These are phyloP conservation scores for Monochamus alternatus DNA, from an alignment of 2,888 invertebrate genomes.

Conservation along the genomic window DNA sequence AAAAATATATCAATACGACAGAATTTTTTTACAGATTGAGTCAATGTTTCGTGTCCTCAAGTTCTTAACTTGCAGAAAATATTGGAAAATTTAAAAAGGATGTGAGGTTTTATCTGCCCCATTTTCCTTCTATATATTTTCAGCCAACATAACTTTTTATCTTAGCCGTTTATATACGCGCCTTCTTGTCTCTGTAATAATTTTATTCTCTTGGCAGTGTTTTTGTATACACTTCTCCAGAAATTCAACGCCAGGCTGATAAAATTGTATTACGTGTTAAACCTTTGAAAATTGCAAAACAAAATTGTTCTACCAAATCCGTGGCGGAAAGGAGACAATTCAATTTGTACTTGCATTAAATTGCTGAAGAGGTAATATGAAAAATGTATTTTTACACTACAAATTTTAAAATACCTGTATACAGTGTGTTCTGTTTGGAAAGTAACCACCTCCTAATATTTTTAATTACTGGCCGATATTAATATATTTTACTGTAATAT, in stretches of 20 bases:
- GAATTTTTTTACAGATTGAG: too few species aligned
- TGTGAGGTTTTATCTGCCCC: neutral
- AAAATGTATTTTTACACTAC: too few species aligned
- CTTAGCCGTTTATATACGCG: neutral
- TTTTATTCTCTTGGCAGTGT: neutral
- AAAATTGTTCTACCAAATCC: slow-evolving; percentile 3
- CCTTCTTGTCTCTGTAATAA: neutral
- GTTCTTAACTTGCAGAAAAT: slow-evolving; percentile 1
- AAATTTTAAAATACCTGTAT: too few species aligned
- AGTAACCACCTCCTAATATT: too few species aligned
- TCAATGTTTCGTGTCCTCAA: neutral
- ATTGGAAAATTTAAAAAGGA: neutral
- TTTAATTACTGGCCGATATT: too few species aligned
- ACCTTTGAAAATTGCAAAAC: neutral
- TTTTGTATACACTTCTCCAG: neutral
- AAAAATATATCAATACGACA: too few species aligned
- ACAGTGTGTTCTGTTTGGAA: too few species aligned
- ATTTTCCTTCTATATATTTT: neutral
- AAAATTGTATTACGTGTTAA: neutral
- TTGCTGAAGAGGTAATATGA: too few species aligned
- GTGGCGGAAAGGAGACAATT: slow-evolving; percentile 3
- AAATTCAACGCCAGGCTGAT: neutral
- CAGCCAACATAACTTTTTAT: neutral
- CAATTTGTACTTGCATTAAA: slow-evolving; percentile 14
- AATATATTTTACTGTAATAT: too few species aligned